A percentile compares a stretch with the other conserved stretches of the same genome.
Evolutionary conservation across 2,888 invertebrate species (phyloP).

Genomic region (Hypomecis atomaria): DNA sequence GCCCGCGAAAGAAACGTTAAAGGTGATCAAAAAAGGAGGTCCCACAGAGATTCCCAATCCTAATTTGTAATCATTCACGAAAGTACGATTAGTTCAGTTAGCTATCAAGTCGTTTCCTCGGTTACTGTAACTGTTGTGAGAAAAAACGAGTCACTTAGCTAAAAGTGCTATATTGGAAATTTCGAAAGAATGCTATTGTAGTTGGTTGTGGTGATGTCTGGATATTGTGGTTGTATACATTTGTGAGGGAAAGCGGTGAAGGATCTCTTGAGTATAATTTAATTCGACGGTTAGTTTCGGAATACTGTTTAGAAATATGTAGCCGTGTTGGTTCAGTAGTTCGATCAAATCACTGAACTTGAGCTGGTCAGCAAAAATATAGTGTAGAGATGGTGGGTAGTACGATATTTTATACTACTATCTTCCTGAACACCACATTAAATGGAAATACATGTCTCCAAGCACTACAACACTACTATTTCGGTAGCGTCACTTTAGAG

Average conservation of each 20-base stretch:
- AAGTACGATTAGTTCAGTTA: not conserved
- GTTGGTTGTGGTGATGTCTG: slow-evolving; percentile 36
- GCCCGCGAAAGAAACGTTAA: slow-evolving; percentile 82
- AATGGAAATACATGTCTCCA: no score
- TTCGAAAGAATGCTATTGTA: slow-evolving; percentile 1
- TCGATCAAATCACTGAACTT: no score
- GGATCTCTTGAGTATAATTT: slow-evolving; percentile 41
- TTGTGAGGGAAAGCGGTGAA: slow-evolving; percentile 31
- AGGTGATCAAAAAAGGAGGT: slow-evolving; percentile 85
- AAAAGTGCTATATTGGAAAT: not conserved
- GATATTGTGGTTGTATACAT: slow-evolving; percentile 44
- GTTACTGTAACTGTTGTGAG: no score
- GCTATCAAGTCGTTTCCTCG: not conserved
- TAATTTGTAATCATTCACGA: slow-evolving; percentile 49
- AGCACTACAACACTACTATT: no score
- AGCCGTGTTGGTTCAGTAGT: no score
- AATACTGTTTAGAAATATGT: no score
- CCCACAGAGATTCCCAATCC: slow-evolving; percentile 77
- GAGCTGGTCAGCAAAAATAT: no score
- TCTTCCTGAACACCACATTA: no score
- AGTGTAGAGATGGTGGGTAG: no score
- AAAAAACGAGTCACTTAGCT: no score
- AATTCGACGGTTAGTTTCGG: slow-evolving; percentile 1
- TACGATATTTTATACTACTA: no score
- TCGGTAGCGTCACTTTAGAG: no score